Conservation (phyloP, 1,140 invertebrate genomes). For the Brachionus plicatilis region DNA sequence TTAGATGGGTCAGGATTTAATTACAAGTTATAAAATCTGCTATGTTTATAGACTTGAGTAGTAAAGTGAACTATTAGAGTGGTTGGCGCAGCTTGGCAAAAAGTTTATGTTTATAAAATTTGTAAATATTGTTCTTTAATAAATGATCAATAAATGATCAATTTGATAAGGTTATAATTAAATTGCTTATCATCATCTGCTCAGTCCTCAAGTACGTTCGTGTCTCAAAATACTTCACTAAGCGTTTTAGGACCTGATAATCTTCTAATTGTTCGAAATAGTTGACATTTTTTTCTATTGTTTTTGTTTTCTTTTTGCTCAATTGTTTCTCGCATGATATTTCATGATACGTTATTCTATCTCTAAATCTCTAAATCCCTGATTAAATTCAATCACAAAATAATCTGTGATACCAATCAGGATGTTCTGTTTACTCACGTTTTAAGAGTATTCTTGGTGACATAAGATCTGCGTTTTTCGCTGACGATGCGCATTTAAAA, state of each 20-base stretch:
- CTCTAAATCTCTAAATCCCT: conserved; percentile 3
- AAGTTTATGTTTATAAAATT: conserved; percentile 15
- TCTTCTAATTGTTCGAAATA: conserved; percentile 21
- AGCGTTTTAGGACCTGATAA: conserved; percentile 23
- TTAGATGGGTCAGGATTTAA: conserved; percentile 18
- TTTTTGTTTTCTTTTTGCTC: background rate
- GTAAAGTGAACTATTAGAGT: background rate
- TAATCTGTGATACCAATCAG: background rate
- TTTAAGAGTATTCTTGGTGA: background rate
- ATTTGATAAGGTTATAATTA: conserved; percentile 37
- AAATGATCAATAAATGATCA: conserved; percentile 35
- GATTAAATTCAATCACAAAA: conserved; percentile 25
- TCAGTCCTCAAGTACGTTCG: background rate
- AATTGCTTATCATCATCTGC: conserved; percentile 31
- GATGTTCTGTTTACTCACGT: background rate
- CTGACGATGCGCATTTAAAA: background rate
- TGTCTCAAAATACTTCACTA: conserved; percentile 26
- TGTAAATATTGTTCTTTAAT: conserved; percentile 19
- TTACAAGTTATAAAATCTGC: conserved; percentile 25
- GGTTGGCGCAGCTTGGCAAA: background rate
- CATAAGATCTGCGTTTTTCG: background rate
- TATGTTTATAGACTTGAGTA: background rate
- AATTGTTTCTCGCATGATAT: background rate
- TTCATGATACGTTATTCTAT: conserved; percentile 17
- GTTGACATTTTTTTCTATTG: conserved; percentile 9